Evolutionary conservation across 2,113 vertebrate genomes (phyloP).

Genomic region (Tupaia chinensis): DNA sequence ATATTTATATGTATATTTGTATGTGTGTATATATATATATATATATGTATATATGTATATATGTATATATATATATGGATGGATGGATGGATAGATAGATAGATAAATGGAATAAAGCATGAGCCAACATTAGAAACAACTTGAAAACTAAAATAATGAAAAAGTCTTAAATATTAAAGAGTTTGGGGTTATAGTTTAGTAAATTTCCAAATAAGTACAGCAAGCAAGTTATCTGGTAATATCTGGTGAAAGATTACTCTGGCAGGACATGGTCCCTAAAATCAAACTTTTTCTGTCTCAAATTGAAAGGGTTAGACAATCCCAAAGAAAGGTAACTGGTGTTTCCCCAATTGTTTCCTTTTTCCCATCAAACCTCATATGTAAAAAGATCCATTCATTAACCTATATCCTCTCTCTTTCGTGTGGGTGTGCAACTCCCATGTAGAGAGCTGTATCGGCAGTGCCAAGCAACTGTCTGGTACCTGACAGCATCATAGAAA

Average conservation of each 20-base stretch:
- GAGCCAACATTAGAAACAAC: not conserved
- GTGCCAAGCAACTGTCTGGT: slow-evolving; percentile 82
- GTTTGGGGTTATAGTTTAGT: not conserved
- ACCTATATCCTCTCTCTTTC: not conserved
- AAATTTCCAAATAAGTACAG: not conserved
- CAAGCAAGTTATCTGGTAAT: not conserved
- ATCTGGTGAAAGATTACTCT: not conserved
- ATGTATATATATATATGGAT: not conserved
- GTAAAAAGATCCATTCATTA: not conserved
- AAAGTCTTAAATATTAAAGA: not conserved
- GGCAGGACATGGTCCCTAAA: not conserved
- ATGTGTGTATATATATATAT: not conserved
- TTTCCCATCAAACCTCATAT: not conserved
- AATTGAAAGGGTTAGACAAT: not conserved
- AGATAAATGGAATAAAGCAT: not conserved
- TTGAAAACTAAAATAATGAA: not conserved
- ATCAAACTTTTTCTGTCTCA: not conserved
- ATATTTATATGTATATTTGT: not conserved
- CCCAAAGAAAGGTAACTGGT: not conserved
- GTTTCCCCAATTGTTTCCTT: not conserved
- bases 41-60: too few relatives aligned
- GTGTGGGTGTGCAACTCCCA: slow-evolving; percentile 41
- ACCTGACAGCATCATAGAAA: slow-evolving; percentile 82
- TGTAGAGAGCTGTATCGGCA: slow-evolving; percentile 61
- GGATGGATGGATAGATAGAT: too few relatives aligned